phyloP scores from a whole-genome alignment of 2,888 invertebrate species.

The Coleophora deauratella region DNA sequence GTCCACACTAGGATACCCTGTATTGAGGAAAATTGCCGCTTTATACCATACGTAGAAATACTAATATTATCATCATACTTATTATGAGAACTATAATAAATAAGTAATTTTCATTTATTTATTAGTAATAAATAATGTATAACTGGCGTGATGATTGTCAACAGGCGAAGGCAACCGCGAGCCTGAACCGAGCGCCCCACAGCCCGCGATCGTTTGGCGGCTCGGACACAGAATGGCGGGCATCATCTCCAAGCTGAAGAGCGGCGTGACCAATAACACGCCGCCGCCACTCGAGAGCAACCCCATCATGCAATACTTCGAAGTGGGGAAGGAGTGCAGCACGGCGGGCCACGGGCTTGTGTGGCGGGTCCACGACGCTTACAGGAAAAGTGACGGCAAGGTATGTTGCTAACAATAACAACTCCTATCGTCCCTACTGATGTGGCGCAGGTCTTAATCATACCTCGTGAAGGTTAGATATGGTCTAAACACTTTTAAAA shows the following conservation, averaged over 20 bases:
- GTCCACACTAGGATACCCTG: too few species aligned
- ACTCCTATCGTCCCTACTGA: too few species aligned
- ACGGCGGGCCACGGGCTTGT: slow-evolving; percentile 91
- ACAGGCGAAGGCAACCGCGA: slow-evolving; percentile 19
- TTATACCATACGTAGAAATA: too few species aligned
- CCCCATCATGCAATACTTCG: slow-evolving; percentile 91
- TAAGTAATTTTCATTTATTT: too few species aligned
- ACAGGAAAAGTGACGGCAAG: slow-evolving; percentile 90
- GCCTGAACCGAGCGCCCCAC: slow-evolving; percentile 21
- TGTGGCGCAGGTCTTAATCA: too few species aligned
- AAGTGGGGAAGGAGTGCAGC: slow-evolving; percentile 86
- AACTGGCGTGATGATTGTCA: too few species aligned
- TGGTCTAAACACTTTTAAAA: too few species aligned
- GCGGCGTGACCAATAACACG: slow-evolving; percentile 20
- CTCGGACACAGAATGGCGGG: slow-evolving; percentile 37
- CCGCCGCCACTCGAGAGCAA: slow-evolving; percentile 75
- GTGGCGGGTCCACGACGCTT: slow-evolving; percentile 94
- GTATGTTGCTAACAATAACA: slow-evolving; percentile 60
- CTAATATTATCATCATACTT: too few species aligned
- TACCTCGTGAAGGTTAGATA: too few species aligned
- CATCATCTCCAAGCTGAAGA: slow-evolving; percentile 41
- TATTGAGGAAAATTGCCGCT: too few species aligned
- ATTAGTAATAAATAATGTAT: too few species aligned
- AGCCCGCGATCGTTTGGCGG: slow-evolving; percentile 17
- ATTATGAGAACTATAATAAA: too few species aligned